Conservation (phyloP, 1,140 invertebrate species). For the Chironomus tepperi region DNA sequence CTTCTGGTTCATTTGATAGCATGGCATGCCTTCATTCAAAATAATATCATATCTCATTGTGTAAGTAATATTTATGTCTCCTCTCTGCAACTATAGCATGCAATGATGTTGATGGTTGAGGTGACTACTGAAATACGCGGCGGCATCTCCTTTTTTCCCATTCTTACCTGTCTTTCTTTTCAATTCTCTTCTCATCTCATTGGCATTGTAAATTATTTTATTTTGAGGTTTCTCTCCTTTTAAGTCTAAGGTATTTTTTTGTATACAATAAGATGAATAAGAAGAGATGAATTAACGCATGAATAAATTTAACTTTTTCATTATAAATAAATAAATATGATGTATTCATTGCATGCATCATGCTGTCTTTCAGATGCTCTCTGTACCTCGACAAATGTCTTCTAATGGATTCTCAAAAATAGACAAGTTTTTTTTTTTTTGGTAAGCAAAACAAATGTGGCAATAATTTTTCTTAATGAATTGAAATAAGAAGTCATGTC, state of each 20-base stretch:
- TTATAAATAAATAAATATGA: too few relatives aligned
- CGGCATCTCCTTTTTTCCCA: not conserved
- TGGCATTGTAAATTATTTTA: slow-evolving; percentile 12
- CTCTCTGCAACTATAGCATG: not conserved
- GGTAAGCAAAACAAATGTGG: too few relatives aligned
- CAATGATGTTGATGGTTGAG: not conserved
- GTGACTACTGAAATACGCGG: slow-evolving; percentile 22
- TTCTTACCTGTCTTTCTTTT: not conserved
- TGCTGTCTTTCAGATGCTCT: too few relatives aligned
- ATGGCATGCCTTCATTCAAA: not conserved
- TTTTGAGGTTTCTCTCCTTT: slow-evolving; percentile 3
- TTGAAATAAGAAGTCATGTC: too few relatives aligned
- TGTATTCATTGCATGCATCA: too few relatives aligned
- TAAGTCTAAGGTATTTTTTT: not conserved
- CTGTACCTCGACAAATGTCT: too few relatives aligned
- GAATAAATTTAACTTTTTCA: not conserved
- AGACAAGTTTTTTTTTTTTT: too few relatives aligned
- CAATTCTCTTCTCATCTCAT: not conserved
- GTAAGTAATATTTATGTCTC: not conserved
- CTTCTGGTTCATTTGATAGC: slow-evolving; percentile 16
- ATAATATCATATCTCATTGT: slow-evolving; percentile 19
- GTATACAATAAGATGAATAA: not conserved
- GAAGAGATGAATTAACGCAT: slow-evolving; percentile 2
- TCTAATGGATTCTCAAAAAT: too few relatives aligned
- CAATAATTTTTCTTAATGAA: too few relatives aligned